These are phyloP conservation scores for Copsychus sechellarum DNA, from an alignment of 2,113 vertebrate species.

Conservation along the genomic window DNA sequence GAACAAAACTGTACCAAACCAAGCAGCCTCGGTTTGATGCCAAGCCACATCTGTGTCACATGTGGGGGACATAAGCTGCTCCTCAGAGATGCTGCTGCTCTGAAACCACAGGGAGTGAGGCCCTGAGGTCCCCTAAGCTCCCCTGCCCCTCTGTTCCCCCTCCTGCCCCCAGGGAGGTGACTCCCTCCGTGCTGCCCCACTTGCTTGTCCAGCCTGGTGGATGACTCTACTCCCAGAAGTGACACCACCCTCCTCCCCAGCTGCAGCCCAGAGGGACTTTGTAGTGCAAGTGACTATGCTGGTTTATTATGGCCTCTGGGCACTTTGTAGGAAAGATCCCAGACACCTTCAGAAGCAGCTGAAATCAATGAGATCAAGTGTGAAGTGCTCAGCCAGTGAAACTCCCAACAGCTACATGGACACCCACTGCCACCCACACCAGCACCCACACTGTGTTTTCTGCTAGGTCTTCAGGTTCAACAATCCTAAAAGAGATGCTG, in stretches of 20 bases:
- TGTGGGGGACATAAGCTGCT: accelerated
- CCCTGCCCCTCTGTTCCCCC: neutral
- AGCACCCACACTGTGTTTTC: neutral
- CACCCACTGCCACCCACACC: neutral
- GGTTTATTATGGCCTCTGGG: slow-evolving; percentile 34
- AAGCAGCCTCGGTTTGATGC: neutral
- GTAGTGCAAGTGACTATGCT: slow-evolving; percentile 3
- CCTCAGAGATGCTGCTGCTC: neutral
- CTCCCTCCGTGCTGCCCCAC: neutral
- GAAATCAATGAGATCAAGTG: neutral
- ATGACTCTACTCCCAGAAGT: neutral
- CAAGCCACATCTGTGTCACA: neutral
- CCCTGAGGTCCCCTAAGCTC: neutral
- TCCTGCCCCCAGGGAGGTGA: neutral
- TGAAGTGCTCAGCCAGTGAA: neutral
- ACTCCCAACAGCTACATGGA: neutral
- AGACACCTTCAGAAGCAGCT: slow-evolving; percentile 14
- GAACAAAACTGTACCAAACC: neutral
- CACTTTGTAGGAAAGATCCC: neutral
- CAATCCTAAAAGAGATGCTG: neutral
- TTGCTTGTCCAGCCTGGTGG: neutral
- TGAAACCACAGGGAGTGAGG: neutral
- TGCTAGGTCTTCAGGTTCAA: neutral
- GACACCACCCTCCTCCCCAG: neutral
- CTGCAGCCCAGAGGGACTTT: slow-evolving; percentile 4